phyloP scores from a whole-genome alignment of 2,113 vertebrate genomes.

The Pterocles orientalis region DNA sequence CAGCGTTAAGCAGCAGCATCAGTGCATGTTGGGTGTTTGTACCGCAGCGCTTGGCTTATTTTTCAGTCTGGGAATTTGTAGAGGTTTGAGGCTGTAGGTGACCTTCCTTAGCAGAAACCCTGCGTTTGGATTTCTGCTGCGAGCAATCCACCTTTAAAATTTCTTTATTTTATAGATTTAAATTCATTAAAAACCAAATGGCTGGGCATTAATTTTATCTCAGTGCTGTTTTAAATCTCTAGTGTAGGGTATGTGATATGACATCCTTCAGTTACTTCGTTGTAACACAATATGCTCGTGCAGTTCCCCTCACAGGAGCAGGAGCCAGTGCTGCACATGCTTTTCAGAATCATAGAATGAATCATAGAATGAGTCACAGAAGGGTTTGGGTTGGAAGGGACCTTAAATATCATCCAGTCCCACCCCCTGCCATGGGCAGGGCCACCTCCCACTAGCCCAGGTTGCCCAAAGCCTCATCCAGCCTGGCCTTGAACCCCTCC shows the following conservation, averaged over 20 bases:
- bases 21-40: neutral
- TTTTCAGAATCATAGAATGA: neutral
- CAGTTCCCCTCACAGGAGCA: neutral
- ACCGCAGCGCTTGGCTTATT: neutral
- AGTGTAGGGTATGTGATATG: neutral
- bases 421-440: too few species aligned
- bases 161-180: neutral
- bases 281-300: neutral
- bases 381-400: too few species aligned
- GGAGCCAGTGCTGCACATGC: neutral
- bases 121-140: neutral
- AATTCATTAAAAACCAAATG: neutral
- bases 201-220: neutral
- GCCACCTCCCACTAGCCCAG: too few species aligned
- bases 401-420: too few species aligned
- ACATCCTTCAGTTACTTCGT: neutral
- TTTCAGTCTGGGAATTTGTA: neutral
- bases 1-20: neutral
- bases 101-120: neutral
- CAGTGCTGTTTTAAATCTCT: neutral
- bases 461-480: too few species aligned
- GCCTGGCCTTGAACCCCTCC: too few species aligned
- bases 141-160: accelerated
- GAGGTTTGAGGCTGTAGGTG: neutral
- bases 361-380: too few species aligned